Evolutionary conservation across 2,888 invertebrate genomes (phyloP).

Genomic region (Escarpia spicata): DNA sequence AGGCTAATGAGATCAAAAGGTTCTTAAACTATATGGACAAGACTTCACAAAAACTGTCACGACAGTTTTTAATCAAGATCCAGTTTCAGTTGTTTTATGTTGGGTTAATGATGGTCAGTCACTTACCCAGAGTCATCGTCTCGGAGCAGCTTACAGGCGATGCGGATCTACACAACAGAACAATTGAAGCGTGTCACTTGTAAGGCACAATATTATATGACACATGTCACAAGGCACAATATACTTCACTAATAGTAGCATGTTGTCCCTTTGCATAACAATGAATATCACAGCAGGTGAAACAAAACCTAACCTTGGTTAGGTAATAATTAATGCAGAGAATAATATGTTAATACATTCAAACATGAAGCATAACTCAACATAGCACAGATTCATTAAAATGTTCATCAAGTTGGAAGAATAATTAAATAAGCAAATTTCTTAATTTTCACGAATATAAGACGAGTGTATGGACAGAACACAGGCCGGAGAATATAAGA

Average conservation of each 20-base stretch:
- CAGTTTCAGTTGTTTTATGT: neutral
- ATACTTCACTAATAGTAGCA: neutral
- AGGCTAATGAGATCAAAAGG: too few species aligned
- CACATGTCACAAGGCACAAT: neutral
- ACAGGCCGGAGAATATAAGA: too few species aligned
- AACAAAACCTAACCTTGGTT: neutral
- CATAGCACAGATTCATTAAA: neutral
- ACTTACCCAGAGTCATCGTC: constrained; percentile 75
- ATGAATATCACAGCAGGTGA: neutral
- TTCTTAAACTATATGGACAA: too few species aligned
- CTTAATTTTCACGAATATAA: too few species aligned
- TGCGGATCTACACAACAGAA: constrained; percentile 76
- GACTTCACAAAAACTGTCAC: too few species aligned
- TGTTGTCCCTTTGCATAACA: neutral
- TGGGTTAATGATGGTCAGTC: neutral
- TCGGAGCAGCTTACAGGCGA: constrained; percentile 90
- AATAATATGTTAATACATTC: neutral
- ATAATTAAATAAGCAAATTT: too few species aligned
- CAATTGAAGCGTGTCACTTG: neutral
- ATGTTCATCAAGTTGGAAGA: too few species aligned
- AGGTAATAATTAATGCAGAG: neutral
- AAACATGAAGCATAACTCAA: neutral
- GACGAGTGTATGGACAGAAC: too few species aligned
- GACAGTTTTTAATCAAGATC: neutral
- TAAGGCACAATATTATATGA: neutral